These are phyloP conservation scores for Mantis religiosa DNA, from an alignment of 2,888 invertebrate species.

Conservation along the genomic window DNA sequence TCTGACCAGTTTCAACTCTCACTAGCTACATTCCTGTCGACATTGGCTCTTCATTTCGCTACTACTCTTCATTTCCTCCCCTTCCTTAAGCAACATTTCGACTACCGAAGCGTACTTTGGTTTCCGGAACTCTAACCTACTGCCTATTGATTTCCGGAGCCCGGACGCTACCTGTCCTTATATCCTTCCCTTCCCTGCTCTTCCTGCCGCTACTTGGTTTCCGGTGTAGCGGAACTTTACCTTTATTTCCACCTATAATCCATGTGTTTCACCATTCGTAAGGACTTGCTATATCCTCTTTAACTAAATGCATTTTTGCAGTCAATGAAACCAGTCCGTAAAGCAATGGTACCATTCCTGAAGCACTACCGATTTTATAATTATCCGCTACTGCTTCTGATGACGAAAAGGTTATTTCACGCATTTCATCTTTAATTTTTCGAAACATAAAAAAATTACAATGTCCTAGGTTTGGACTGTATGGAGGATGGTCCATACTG, in stretches of 20 bases:
- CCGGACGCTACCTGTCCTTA: conserved; percentile 23
- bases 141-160: conserved; percentile 24
- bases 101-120: not conserved
- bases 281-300: not conserved
- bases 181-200: not conserved
- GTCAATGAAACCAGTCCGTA: no score
- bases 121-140: conserved; percentile 22
- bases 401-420: no score
- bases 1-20: not conserved
- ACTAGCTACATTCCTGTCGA: not conserved
- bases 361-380: no score
- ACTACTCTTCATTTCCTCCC: conserved; percentile 18
- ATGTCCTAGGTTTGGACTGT: no score
- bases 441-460: no score
- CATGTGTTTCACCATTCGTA: not conserved
- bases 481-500: no score
- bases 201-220: not conserved
- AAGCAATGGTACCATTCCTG: no score
- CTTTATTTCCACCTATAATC: not conserved
- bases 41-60: not conserved
- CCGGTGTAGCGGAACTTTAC: not conserved
- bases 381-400: no score
- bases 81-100: not conserved
- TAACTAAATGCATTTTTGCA: no score
- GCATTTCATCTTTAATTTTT: no score